Evolutionary conservation across 2,888 invertebrate species (phyloP).

Genomic region (Timema cristinae): DNA sequence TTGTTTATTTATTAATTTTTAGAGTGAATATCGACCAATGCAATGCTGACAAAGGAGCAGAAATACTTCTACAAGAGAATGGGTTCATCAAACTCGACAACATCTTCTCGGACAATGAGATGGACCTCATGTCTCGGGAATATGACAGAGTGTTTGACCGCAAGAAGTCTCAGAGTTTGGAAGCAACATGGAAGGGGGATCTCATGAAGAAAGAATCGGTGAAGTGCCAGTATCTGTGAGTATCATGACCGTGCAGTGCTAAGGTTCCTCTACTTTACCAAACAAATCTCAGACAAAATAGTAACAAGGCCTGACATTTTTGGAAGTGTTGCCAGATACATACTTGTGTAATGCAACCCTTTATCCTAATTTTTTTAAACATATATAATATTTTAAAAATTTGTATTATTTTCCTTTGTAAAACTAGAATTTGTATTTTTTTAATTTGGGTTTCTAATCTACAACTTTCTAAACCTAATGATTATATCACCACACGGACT

Average conservation of each 20-base stretch:
- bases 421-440: no score
- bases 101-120: conserved; percentile 45
- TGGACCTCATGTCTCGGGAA: conserved; percentile 48
- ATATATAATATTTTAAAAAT: neutral
- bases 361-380: neutral
- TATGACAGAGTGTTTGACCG: conserved; percentile 52
- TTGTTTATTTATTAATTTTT: no score
- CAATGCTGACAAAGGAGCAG: conserved; percentile 46
- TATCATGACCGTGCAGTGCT: no score
- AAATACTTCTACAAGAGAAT: conserved; percentile 51
- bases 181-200: conserved; percentile 55
- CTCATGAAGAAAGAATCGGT: conserved; percentile 45
- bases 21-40: no score
- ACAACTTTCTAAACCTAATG: no score
- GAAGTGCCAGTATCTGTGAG: conserved; percentile 23
- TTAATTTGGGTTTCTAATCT: no score
- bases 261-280: no score
- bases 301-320: neutral
- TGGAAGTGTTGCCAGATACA: neutral
- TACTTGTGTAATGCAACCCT: neutral
- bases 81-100: conserved; percentile 53
- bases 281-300: no score
- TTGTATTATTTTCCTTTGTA: neutral
- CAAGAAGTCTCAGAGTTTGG: conserved; percentile 49
- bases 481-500: no score